Evolutionary conservation across 2,797 vertebrate genomes (phyloP).

Genomic region (Anas flavirostris): DNA sequence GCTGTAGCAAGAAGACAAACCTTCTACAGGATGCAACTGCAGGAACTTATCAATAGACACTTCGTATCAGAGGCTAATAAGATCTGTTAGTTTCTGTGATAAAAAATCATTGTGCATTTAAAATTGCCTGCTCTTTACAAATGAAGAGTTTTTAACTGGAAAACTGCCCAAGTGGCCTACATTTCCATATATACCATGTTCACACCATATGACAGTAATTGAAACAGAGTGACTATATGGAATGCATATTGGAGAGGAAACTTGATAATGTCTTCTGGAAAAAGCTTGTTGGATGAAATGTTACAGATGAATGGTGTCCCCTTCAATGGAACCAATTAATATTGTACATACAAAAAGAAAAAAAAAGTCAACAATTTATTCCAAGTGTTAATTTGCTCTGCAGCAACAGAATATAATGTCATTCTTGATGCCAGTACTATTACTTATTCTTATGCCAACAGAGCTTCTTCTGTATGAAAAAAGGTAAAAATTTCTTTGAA

Average conservation of each 20-base stretch:
- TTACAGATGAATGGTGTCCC: conserved; percentile 54
- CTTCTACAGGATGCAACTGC: conserved; percentile 55
- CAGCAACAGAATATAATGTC: not conserved
- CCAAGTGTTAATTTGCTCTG: not conserved
- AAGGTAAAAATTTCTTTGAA: not conserved
- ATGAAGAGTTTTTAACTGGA: conserved; percentile 63
- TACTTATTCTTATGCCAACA: not conserved
- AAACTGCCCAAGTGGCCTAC: conserved; percentile 66
- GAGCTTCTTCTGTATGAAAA: not conserved
- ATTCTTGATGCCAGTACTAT: not conserved
- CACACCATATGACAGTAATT: conserved; percentile 70
- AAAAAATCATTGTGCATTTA: conserved; percentile 38
- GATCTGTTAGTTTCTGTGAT: conserved; percentile 50
- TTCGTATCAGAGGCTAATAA: conserved; percentile 49
- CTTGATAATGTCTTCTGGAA: conserved; percentile 60
- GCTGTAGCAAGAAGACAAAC: conserved; percentile 15
- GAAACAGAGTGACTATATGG: conserved; percentile 62
- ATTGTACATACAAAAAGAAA: not conserved
- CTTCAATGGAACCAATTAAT: conserved; percentile 50
- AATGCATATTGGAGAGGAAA: conserved; percentile 58
- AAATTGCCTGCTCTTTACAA: conserved; percentile 56
- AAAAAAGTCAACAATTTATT: not conserved
- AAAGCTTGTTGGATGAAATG: conserved; percentile 68
- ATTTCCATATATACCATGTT: conserved; percentile 65
- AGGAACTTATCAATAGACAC: conserved; percentile 66